Percentiles rank a stretch among this genome's conserved stretches.
Evolutionary conservation across 2,797 vertebrate genomes (phyloP).

Genomic region (Gobio occitaniae): DNA sequence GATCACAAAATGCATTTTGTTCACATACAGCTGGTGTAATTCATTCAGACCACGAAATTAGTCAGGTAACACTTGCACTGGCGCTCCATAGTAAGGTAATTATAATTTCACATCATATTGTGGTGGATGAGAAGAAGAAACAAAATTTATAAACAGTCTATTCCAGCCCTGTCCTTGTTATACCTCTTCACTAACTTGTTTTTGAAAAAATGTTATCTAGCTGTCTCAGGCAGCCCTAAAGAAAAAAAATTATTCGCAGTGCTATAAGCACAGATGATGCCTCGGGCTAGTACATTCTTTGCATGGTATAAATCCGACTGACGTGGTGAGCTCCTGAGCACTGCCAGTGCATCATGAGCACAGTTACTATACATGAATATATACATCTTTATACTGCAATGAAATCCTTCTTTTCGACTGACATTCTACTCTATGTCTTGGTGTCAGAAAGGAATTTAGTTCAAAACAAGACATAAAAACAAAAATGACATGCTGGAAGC

Average conservation of each 20-base stretch:
- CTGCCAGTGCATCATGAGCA: conserved; percentile 28
- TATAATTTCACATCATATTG: conserved; percentile 39
- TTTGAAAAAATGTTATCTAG: conserved; percentile 41
- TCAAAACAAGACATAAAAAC: conserved; percentile 23
- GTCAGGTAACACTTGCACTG: neutral
- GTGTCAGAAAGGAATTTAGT: conserved; percentile 1
- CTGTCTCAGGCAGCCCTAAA: conserved; percentile 32
- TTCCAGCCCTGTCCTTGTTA: neutral
- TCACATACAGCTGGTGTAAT: neutral
- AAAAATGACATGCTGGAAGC: neutral
- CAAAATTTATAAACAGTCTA: conserved; percentile 24
- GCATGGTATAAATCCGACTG: conserved; percentile 42
- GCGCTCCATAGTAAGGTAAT: neutral
- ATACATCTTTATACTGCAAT: neutral
- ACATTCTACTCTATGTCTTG: neutral
- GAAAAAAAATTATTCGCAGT: conserved; percentile 34
- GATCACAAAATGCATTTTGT: neutral
- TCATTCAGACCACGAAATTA: neutral
- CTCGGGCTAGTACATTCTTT: conserved; percentile 50
- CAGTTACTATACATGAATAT: neutral
- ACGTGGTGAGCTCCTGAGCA: conserved; percentile 8
- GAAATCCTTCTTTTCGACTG: neutral
- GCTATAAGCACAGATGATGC: conserved; percentile 41
- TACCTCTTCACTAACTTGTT: conserved; percentile 46
- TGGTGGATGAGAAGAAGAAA: conserved; percentile 29